A percentile compares a stretch with the other conserved stretches of the same genome.
These are phyloP conservation scores for Paratilapia polleni DNA, from an alignment of 2,113 vertebrate genomes.

Conservation along the genomic window DNA sequence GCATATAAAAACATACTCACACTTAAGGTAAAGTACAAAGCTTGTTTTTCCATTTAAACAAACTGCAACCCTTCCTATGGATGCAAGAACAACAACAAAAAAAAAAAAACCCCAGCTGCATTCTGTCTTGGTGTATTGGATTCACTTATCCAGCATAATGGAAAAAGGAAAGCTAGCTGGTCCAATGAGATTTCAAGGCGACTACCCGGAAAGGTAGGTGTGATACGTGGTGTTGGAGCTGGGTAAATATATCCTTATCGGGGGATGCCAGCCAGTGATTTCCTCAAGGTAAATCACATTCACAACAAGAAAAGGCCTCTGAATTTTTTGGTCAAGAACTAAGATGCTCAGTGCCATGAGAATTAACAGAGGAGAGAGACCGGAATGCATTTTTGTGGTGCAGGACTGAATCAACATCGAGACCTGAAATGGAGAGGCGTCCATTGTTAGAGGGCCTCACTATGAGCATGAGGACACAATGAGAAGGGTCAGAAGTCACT, in stretches of 20 bases:
- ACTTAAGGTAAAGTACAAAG: not conserved
- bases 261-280: constrained; percentile 29
- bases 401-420: constrained; percentile 54
- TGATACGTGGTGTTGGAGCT: constrained; percentile 34
- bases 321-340: constrained; percentile 30
- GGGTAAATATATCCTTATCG: constrained; percentile 59
- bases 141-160: constrained; percentile 18
- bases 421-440: constrained; percentile 46
- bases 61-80: not conserved
- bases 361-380: constrained; percentile 11
- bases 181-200: constrained; percentile 40
- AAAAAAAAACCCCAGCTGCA: not conserved
- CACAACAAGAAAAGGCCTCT: constrained; percentile 17
- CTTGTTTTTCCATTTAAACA: not conserved
- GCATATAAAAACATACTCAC: not conserved
- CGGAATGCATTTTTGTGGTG: constrained; percentile 43
- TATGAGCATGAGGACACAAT: constrained; percentile 61
- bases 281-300: constrained; percentile 60
- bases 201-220: constrained; percentile 46
- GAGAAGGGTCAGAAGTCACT: constrained; percentile 68
- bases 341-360: constrained; percentile 9
- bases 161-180: constrained; percentile 21
- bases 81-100: not conserved
- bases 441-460: constrained; percentile 61
- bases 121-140: constrained; percentile 4